phyloP scores from a whole-genome alignment of 2,113 vertebrate genomes.

The Perognathus longimembris region DNA sequence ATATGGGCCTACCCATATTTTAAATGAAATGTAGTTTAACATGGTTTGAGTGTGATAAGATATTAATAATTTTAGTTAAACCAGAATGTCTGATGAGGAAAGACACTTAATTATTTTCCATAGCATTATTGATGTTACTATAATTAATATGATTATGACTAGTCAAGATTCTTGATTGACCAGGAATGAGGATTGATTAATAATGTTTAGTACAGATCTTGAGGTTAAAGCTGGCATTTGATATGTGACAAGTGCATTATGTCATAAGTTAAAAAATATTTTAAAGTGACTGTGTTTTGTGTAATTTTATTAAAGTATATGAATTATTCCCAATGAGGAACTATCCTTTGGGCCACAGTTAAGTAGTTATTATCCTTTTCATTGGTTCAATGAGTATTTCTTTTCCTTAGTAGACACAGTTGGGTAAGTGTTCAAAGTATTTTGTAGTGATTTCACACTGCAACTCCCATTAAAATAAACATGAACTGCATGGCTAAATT shows the following conservation, averaged over 20 bases:
- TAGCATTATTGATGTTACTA: slow-evolving; percentile 62
- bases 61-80: slow-evolving; percentile 76
- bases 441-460: slow-evolving; percentile 65
- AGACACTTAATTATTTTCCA: slow-evolving; percentile 57
- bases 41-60: slow-evolving; percentile 74
- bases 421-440: slow-evolving; percentile 8
- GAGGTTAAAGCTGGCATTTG: not conserved
- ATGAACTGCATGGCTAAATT: slow-evolving; percentile 44
- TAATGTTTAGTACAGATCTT: slow-evolving; percentile 21
- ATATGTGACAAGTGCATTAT: not conserved
- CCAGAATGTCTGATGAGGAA: not conserved
- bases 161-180: slow-evolving; percentile 52
- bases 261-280: not conserved
- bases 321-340: slow-evolving; percentile 43
- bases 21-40: slow-evolving; percentile 81
- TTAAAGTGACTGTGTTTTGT: slow-evolving; percentile 28
- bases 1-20: slow-evolving; percentile 81
- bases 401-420: slow-evolving; percentile 29
- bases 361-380: slow-evolving; percentile 59
- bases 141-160: slow-evolving; percentile 61
- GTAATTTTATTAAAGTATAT: slow-evolving; percentile 13
- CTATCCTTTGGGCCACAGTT: slow-evolving; percentile 2
- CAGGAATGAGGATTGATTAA: slow-evolving; percentile 39
- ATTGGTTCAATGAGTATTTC: slow-evolving; percentile 46
- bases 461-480: slow-evolving; percentile 60